Base-by-base conservation (phyloP, 2,797 vertebrate species). In the Sebastes matsubarae region DNA sequence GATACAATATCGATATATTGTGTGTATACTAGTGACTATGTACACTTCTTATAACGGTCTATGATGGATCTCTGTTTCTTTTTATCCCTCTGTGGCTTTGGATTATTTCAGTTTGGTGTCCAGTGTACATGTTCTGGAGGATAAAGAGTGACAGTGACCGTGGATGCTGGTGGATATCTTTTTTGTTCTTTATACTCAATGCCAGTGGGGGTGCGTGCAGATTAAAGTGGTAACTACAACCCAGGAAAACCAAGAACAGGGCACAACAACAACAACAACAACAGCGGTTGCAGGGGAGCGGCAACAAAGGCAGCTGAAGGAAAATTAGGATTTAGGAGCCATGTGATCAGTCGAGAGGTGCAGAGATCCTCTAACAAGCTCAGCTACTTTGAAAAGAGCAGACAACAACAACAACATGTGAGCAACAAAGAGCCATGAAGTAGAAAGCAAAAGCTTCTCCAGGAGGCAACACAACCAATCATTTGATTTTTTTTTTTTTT, bases 361-460 rank as follows among this genome's bases (percentile, higher is more conserved):
- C n/a, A 63, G 24, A 36, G 38, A 64, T 82, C 32, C 24, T 67
- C 50, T 77, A 76, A 78, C 60, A 57, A 82, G 72, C 65, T 79
- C 77, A 59, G 55, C 22, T 55, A 5, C 65, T 74, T 79, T 76
- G 16, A 79, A 50, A 65, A 65, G 60, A 67, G 65, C 58, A 29
- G n/a, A 64, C 32, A 71, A 24, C 60, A 24, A 22, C 30, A 63
- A 13, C 60, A 32, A 42, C 12, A 58, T 67, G 59, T 68, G 34
- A 70, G 36, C 70, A 65, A 65, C 74, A 76, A 55, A 75, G 29
- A 58, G 59, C 13, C n/a, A 25, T 27, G 13, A 71, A 65, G 13
- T 16, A 27, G 8, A 38, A 58, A 78, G 22, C 42, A 61, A 66
- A 70, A 54, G 52, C 42, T 42, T 71, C 42, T 64, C 10, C 32